These are phyloP conservation scores for Elmis aenea DNA, from an alignment of 2,888 invertebrate genomes.

Conservation along the genomic window DNA sequence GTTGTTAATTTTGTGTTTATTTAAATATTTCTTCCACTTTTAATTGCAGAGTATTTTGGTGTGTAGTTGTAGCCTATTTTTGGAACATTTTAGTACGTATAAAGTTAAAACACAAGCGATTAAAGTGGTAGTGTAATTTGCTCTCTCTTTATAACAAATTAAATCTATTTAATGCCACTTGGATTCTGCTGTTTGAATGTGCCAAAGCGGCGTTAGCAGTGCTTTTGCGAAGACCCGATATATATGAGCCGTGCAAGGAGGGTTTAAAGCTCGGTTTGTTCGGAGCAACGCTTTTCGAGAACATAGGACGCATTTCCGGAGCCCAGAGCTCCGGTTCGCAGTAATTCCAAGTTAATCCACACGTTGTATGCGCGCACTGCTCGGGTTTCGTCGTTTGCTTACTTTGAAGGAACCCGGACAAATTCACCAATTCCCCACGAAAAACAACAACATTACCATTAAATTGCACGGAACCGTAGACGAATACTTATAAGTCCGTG, in stretches of 20 bases:
- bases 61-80: too few species aligned
- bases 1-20: too few species aligned
- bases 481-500: conserved; percentile 15
- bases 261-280: conserved; percentile 14
- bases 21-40: too few species aligned
- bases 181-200: too few species aligned
- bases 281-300: conserved; percentile 8
- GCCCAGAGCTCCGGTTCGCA: conserved; percentile 12
- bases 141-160: too few species aligned
- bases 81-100: too few species aligned
- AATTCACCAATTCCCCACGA: conserved; percentile 13
- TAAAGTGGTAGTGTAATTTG: too few species aligned
- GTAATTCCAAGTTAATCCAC: conserved; percentile 17
- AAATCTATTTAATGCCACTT: too few species aligned
- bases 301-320: conserved; percentile 15
- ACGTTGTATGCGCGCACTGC: conserved; percentile 15
- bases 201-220: too few species aligned
- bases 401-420: conserved; percentile 16
- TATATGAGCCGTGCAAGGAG: conserved; percentile 10
- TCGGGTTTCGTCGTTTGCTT: conserved; percentile 17
- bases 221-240: too few species aligned
- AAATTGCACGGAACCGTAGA: conserved; percentile 10
- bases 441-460: conserved; percentile 13
- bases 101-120: too few species aligned
- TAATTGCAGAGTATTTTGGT: too few species aligned